Evolutionary conservation across 1,140 invertebrate species (phyloP), one percentile per base, ranked within the genome.

Genomic region (Solen grandis): DNA sequence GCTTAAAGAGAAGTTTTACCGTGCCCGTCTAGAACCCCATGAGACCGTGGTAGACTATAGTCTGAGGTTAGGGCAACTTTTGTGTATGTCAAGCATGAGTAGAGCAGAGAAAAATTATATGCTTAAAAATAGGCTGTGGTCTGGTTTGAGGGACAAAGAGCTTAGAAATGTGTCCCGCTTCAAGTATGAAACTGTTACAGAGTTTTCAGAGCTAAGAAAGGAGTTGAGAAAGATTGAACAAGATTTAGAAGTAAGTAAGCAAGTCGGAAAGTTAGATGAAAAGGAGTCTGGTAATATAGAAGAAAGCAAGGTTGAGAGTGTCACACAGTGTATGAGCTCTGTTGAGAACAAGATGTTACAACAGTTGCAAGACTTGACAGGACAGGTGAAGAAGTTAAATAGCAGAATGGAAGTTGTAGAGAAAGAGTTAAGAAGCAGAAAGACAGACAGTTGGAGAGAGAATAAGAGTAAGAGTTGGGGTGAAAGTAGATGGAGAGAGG

Each of bases 211-310:
- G 52, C n/a, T 55, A 22, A 5, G 2, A 25, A 25, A 29, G 33
- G 62, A 65, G 33, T 22, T 65, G 31, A 35, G 62, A 36, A 31
- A 36, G 31, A 33, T 65, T 8, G 62, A 65, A 36, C 33, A 65
- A n/a, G 62, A 65, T 4, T 31, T 65, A 5, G n/a, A n/a, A n/a
- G n/a, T n/a, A 65, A 41, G 36, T 2, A 5, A n/a, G 57, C 2
- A 27, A 25, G 54, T 13, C 19, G 35, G 35, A 29, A n/a, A 27
- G n/a, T 31, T 5, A 29, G 57, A 60, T 29, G 57, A 10, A 5
- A 22, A 31, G 25, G n/a, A n/a, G n/a, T n/a, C n/a, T n/a, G n/a
- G n/a, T n/a, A n/a, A n/a, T n/a, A n/a, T n/a, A n/a, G n/a, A n/a
- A n/a, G n/a, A n/a, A n/a, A n/a, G n/a, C n/a, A n/a, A n/a, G n/a